Conservation (phyloP, 2,888 invertebrate species). For the Oscheius sp. region DNA sequence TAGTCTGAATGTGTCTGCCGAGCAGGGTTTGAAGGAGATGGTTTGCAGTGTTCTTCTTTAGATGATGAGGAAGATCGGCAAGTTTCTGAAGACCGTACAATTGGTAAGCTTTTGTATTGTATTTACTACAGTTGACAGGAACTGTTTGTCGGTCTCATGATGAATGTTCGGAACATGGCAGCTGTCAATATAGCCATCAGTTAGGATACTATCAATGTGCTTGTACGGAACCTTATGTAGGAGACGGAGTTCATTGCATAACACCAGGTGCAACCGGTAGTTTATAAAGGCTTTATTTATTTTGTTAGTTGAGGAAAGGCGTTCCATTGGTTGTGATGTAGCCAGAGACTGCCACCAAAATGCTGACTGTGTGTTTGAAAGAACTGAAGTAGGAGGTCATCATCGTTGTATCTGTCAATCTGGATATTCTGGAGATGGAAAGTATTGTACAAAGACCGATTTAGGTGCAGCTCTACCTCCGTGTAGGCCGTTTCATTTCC, state of each 20-base stretch:
- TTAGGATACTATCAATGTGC: conserved; percentile 64
- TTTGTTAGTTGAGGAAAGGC: neutral
- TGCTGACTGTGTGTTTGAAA: conserved; percentile 69
- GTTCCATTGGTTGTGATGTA: conserved; percentile 50
- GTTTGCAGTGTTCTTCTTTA: conserved; percentile 74
- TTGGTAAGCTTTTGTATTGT: conserved; percentile 20
- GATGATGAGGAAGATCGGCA: conserved; percentile 38
- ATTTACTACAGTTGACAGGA: conserved; percentile 31
- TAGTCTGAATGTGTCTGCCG: conserved; percentile 78
- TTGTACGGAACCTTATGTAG: conserved; percentile 82
- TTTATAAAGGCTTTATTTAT: neutral
- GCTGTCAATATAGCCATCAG: conserved; percentile 60
- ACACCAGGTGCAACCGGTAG: neutral
- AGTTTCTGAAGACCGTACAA: conserved; percentile 4
- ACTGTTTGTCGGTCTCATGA: conserved; percentile 63
- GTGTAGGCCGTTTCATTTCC: conserved; percentile 11
- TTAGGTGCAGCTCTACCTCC: conserved; percentile 47
- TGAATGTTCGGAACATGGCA: conserved; percentile 65
- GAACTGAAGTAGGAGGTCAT: conserved; percentile 44
- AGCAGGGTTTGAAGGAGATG: conserved; percentile 77
- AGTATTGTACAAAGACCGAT: conserved; percentile 51
- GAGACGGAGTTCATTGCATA: conserved; percentile 81
- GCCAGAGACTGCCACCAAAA: conserved; percentile 67
- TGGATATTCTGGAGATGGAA: conserved; percentile 73
- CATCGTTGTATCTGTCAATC: conserved; percentile 70